Base-by-base conservation (phyloP, 2,797 vertebrate genomes). In the Danio aesculapii region DNA sequence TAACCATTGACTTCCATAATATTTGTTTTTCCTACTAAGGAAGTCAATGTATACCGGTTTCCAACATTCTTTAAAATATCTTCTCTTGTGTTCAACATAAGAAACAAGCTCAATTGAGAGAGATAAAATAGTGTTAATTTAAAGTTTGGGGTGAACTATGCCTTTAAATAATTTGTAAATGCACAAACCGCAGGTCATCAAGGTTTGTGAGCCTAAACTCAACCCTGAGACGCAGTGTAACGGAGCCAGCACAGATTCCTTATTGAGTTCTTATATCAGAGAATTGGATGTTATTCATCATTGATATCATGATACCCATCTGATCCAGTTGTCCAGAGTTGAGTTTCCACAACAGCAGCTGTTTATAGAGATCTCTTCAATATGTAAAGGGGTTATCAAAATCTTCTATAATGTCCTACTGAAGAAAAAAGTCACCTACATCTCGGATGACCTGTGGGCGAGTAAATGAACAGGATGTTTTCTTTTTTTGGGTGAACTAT, bases 201-300 rank as follows among this genome's bases (percentile, higher is more conserved):
- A 59, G 55, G 71, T 73, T 17, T 2, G 4, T 46, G 43, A 41
- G 68, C 6, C 1, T 9, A 70, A 53, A 53, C 67, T 53, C 8
- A 30, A 6, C 9, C 44, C 67, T 3, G 6, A 53, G 50, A 53
- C 41, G 49, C 2, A 6, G 14, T 70, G 68, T 55, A 70, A 53
- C 53, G 4, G 58, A 75, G 11, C n/a, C 43, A 21, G 55, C 7
- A 21, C 43, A 1, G 57, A 62, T 13, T 52, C 41, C 39, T 61
- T 43, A 11, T 64, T 53, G 11, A 5, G 30, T 52, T 75, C 19
- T 3, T 61, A 14, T 39, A 61, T 41, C 72, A 43, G 8, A 47
- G 67, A 8, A 68, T 57, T 77, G 9, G 30, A 58, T 57, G 17
- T n/a, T 47, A 57, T 67, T 63, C 6, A 14, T 67, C 75, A 76